Evolutionary conservation across 2,113 vertebrate genomes (phyloP).

Genomic region (Otocyon megalotis): DNA sequence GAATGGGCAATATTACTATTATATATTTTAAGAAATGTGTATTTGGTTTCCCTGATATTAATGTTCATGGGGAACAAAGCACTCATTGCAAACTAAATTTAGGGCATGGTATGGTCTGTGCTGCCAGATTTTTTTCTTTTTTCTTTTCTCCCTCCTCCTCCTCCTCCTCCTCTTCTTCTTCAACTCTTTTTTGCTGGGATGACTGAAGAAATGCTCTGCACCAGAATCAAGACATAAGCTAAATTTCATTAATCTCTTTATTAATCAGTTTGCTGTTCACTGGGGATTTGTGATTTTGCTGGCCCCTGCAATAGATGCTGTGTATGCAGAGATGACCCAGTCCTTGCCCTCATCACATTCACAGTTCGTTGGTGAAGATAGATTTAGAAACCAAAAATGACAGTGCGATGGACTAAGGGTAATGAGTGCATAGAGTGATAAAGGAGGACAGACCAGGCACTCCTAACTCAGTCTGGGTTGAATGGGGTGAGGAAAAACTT

Average conservation of each 20-base stretch:
- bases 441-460: neutral
- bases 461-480: neutral
- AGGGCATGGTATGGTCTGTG: neutral
- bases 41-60: conserved; percentile 67
- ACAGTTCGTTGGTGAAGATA: neutral
- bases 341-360: neutral
- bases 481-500: neutral
- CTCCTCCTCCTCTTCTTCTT: neutral
- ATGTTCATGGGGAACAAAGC: conserved; percentile 56
- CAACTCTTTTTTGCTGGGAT: conserved; percentile 39
- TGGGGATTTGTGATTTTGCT: neutral
- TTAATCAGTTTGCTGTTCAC: neutral
- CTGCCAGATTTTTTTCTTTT: neutral
- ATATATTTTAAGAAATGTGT: conserved; percentile 47
- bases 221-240: conserved; percentile 26
- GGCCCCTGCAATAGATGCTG: neutral
- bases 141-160: neutral
- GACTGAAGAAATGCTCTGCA: conserved; percentile 44
- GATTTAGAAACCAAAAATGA: neutral
- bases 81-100: conserved; percentile 65
- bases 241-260: conserved; percentile 32
- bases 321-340: neutral
- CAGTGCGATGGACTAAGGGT: neutral
- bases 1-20: conserved; percentile 56
- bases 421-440: neutral